Conservation (phyloP, 2,797 vertebrate species). For the Rhincodon typus region DNA sequence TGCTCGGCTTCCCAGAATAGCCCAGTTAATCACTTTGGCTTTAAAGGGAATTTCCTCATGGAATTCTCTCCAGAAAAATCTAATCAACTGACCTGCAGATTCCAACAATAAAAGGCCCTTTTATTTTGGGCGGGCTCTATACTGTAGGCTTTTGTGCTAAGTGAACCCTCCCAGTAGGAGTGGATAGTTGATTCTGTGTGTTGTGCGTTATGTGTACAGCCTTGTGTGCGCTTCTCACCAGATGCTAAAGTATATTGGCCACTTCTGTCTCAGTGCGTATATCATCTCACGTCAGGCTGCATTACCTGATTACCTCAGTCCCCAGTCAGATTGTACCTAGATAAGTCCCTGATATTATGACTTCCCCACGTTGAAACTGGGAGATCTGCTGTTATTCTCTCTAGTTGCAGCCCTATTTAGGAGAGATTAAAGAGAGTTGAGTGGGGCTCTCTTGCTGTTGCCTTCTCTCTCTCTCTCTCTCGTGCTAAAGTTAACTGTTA, state of each 20-base stretch:
- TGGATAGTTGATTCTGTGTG: constrained; percentile 45
- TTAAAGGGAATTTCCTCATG: constrained; percentile 55
- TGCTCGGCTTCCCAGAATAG: constrained; percentile 51
- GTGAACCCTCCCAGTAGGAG: constrained; percentile 51
- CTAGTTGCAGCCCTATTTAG: constrained; percentile 45
- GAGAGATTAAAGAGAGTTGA: constrained; percentile 42
- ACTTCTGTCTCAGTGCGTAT: constrained; percentile 47
- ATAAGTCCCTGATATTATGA: constrained; percentile 48
- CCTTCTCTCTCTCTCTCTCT: background rate
- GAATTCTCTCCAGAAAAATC: constrained; percentile 53
- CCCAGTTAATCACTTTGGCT: constrained; percentile 56
- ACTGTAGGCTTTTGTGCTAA: constrained; percentile 52
- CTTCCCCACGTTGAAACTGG: constrained; percentile 39
- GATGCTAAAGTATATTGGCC: constrained; percentile 49
- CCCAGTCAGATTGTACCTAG: constrained; percentile 50
- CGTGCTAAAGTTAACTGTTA: background rate
- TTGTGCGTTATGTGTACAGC: constrained; percentile 47
- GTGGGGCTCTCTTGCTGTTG: background rate
- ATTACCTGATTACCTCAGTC: constrained; percentile 51
- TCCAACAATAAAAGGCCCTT: constrained; percentile 50
- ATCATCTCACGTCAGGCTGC: constrained; percentile 49
- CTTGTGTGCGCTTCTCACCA: constrained; percentile 46
- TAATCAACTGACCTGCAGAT: constrained; percentile 51
- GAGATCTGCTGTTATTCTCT: constrained; percentile 46
- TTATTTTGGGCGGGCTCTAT: constrained; percentile 51